Evolutionary conservation across 2,113 vertebrate genomes (phyloP).

Genomic region (Craseonycteris thonglongyai): DNA sequence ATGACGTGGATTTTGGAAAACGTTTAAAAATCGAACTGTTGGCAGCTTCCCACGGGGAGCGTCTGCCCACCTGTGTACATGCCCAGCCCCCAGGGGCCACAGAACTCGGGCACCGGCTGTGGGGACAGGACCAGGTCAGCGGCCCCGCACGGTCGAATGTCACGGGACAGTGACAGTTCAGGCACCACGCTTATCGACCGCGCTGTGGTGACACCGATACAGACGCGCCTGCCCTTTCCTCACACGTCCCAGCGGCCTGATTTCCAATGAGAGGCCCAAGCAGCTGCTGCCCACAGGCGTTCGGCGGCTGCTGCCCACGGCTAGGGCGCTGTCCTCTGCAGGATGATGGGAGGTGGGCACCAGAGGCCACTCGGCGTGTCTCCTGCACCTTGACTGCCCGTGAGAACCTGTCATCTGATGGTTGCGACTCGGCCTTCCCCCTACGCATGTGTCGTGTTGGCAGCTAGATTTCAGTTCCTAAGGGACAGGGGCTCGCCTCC

Average conservation of each 20-base stretch:
- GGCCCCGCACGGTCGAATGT: fast-evolving
- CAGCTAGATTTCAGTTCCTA: too few species aligned
- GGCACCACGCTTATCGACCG: fast-evolving
- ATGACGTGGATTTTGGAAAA: neutral
- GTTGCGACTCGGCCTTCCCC: neutral
- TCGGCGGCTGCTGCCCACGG: too few species aligned
- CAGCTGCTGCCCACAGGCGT: too few species aligned
- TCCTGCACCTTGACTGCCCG: too few species aligned
- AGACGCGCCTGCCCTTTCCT: neutral
- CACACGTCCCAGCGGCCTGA: neutral
- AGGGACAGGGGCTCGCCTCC: neutral
- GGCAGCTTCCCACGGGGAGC: neutral
- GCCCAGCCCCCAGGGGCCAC: neutral
- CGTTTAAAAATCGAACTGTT: neutral
- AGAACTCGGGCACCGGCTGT: too few species aligned
- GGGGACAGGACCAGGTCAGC: too few species aligned
- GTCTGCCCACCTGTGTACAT: fast-evolving
- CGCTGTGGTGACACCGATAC: fast-evolving
- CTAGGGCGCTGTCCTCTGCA: too few species aligned
- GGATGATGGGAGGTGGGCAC: fast-evolving
- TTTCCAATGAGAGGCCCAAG: neutral
- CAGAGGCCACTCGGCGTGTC: fast-evolving
- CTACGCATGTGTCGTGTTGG: too few species aligned
- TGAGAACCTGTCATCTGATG: fast-evolving
- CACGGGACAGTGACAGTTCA: neutral